phyloP scores from a whole-genome alignment of 2,797 vertebrate genomes.

The Clamator glandarius region DNA sequence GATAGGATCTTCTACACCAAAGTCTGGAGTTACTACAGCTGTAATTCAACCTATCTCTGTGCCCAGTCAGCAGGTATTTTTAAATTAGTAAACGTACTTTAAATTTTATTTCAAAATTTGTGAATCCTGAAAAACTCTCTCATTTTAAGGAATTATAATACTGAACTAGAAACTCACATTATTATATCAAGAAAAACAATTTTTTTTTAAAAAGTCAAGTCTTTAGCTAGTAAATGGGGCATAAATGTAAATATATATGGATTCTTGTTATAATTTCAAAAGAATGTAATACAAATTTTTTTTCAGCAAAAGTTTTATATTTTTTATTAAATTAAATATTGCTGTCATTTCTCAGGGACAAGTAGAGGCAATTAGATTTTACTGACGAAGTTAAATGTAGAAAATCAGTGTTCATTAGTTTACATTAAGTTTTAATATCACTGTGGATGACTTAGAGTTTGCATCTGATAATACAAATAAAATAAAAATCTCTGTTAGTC shows the following conservation, averaged over 20 bases:
- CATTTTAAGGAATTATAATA: neutral
- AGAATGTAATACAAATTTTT: neutral
- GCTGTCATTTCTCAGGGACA: neutral
- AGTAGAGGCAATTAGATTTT: neutral
- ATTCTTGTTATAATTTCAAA: neutral
- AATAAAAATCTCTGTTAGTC: neutral
- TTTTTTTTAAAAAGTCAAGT: neutral
- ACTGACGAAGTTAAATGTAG: neutral
- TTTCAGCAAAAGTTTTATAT: neutral
- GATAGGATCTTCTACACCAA: slow-evolving; percentile 91
- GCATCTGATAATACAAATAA: neutral
- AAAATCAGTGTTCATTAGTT: neutral
- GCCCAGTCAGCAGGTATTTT: slow-evolving; percentile 86
- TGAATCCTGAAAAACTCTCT: neutral
- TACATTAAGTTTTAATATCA: neutral
- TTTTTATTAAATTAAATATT: neutral
- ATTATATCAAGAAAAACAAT: neutral
- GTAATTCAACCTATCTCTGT: slow-evolving; percentile 91
- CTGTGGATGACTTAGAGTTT: neutral
- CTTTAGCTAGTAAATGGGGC: neutral
- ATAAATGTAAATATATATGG: neutral
- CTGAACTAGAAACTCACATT: neutral
- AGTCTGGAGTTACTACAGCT: slow-evolving; percentile 86
- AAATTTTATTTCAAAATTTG: neutral
- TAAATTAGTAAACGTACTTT: neutral